These are phyloP conservation scores for Leucopternis melanops DNA, from an alignment of 2,113 vertebrate genomes.

Conservation along the genomic window DNA sequence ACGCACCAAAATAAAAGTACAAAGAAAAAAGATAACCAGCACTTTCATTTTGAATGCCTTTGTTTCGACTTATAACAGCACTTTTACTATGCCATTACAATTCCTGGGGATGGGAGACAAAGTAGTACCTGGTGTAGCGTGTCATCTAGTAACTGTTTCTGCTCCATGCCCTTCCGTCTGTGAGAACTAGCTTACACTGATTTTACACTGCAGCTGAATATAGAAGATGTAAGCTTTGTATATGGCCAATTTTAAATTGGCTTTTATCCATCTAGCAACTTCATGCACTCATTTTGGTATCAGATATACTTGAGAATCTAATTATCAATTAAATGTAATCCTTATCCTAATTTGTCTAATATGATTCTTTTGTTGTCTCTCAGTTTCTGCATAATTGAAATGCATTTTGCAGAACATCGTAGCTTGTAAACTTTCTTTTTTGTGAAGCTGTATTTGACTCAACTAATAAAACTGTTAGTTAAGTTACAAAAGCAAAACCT, in stretches of 20 bases:
- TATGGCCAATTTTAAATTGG: not conserved
- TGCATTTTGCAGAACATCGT: not conserved
- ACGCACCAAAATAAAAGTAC: not conserved
- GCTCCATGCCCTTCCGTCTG: not conserved
- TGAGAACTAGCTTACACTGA: not conserved
- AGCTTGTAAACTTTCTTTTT: not conserved
- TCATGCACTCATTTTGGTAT: not conserved
- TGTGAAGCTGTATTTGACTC: not conserved
- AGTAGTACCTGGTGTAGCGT: not conserved
- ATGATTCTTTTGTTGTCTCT: not conserved
- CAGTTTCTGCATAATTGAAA: not conserved
- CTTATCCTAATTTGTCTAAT: not conserved
- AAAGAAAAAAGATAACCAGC: rapidly evolving
- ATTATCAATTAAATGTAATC: not conserved
- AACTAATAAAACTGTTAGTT: not conserved
- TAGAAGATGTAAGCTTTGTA: not conserved
- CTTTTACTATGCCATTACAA: not conserved
- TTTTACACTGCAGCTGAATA: not conserved
- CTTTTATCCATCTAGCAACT: not conserved
- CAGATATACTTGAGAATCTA: not conserved
- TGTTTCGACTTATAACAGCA: not conserved
- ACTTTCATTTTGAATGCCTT: not conserved
- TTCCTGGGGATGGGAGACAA: not conserved
- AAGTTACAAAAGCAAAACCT: not conserved
- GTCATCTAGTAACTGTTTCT: not conserved